Evolutionary conservation across 92 coral and sea anemone genomes (phyloP).

Genomic region (Epizoanthus illoricatus): DNA sequence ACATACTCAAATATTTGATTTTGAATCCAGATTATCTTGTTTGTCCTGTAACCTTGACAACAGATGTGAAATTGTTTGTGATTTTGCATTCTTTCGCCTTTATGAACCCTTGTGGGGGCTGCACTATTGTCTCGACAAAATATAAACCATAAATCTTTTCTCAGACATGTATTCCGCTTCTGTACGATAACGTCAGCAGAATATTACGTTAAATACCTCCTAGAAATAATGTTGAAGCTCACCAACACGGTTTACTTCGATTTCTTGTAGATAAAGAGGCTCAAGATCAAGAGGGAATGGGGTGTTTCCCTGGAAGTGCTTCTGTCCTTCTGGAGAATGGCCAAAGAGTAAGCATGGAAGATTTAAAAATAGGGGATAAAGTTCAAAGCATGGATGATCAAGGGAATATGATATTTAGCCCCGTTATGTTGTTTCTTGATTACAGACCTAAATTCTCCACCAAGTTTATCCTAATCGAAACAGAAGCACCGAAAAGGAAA

Average conservation of each 20-base stretch:
- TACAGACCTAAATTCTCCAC: slow-evolving; percentile 57
- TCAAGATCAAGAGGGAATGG: not conserved
- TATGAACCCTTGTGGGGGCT: slow-evolving; percentile 11
- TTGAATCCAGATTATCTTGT: not conserved
- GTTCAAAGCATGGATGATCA: slow-evolving; percentile 60
- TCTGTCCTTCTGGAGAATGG: slow-evolving; percentile 64
- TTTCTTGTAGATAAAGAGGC: slow-evolving; percentile 52
- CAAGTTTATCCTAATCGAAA: slow-evolving; percentile 58
- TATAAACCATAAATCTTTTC: slow-evolving; percentile 35
- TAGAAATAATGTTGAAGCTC: not conserved
- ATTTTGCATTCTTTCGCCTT: not conserved
- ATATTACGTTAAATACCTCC: not conserved
- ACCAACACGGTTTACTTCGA: not conserved
- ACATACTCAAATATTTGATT: slow-evolving; percentile 1
- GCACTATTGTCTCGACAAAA: slow-evolving; percentile 12
- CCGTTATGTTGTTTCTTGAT: slow-evolving; percentile 84
- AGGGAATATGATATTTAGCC: slow-evolving; percentile 75
- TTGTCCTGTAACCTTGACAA: slow-evolving; percentile 28
- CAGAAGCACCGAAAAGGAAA: slow-evolving; percentile 65
- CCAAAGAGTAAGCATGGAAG: slow-evolving; percentile 51
- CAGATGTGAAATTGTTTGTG: slow-evolving; percentile 14
- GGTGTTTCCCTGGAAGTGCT: slow-evolving; percentile 71
- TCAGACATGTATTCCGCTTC: slow-evolving; percentile 6
- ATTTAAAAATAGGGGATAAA: slow-evolving; percentile 65
- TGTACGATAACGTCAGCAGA: not conserved